Percentiles rank a stretch among this genome's conserved stretches.
phyloP scores from a whole-genome alignment of 2,888 invertebrate genomes.

The Sipha maydis region DNA sequence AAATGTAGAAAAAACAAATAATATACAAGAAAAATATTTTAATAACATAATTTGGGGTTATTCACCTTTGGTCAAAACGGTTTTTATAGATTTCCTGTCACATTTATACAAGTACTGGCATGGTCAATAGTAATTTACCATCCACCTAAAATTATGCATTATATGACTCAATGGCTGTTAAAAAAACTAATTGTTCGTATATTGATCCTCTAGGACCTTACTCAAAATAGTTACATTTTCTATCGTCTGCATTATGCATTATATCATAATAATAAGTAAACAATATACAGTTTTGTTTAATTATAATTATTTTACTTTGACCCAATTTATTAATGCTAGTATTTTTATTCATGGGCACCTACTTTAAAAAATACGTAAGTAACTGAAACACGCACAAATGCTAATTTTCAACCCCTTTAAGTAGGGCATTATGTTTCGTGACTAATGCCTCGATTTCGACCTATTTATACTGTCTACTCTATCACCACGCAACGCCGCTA shows the following conservation, averaged over 20 bases:
- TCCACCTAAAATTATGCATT: conserved; percentile 37
- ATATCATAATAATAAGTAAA: not conserved
- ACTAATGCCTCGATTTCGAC: conserved; percentile 36
- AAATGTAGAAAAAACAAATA: conserved; percentile 1
- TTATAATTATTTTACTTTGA: conserved; percentile 12
- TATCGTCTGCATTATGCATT: conserved; percentile 2
- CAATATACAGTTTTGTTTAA: not conserved
- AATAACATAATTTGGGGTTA: not conserved
- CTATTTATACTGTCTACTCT: conserved; percentile 27
- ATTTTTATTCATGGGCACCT: not conserved
- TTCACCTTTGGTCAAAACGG: conserved; percentile 34
- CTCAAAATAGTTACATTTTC: not conserved
- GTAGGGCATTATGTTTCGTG: conserved; percentile 35
- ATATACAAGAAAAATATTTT: not conserved
- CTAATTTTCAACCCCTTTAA: conserved; percentile 43
- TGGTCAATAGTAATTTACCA: conserved; percentile 40
- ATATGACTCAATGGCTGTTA: not conserved
- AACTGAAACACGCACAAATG: conserved; percentile 42
- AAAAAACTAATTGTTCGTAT: not conserved
- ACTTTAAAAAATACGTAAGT: not conserved
- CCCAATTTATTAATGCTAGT: conserved; percentile 20
- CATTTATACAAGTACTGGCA: not conserved
- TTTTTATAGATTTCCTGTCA: conserved; percentile 59
- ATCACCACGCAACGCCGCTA: not conserved
- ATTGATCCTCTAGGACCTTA: conserved; percentile 14